A percentile compares a stretch with the other conserved stretches of the same genome.
phyloP scores from a whole-genome alignment of 64 coral and sea anemone genomes.

The Platygyra sinensis region DNA sequence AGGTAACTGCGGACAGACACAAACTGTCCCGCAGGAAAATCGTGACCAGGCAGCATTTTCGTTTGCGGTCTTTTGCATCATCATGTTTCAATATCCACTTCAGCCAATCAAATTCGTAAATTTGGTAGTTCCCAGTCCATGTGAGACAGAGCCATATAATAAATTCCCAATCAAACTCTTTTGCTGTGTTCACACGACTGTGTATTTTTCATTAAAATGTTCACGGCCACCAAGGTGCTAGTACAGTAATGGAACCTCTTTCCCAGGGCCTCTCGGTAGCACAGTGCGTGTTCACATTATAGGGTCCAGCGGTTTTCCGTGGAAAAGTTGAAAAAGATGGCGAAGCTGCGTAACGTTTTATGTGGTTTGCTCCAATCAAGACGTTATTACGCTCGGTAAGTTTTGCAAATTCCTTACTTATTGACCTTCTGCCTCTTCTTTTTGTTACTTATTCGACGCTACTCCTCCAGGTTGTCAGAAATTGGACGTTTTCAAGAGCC shows the following conservation, averaged over 20 bases:
- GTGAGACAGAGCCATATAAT: too few relatives aligned
- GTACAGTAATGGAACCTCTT: not conserved
- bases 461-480: conserved; percentile 76
- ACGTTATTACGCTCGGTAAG: conserved; percentile 53
- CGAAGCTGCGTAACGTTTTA: conserved; percentile 30
- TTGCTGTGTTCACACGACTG: too few relatives aligned
- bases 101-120: too few relatives aligned
- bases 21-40: too few relatives aligned
- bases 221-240: too few relatives aligned
- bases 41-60: too few relatives aligned
- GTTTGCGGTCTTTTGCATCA: too few relatives aligned
- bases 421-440: not conserved
- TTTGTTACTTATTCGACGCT: not conserved
- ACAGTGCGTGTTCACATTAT: not conserved
- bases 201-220: too few relatives aligned
- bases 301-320: not conserved
- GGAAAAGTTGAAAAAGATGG: conserved; percentile 33
- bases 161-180: too few relatives aligned
- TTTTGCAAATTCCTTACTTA: not conserved
- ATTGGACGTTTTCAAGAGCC: conserved; percentile 96
- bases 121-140: too few relatives aligned
- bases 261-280: not conserved
- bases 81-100: too few relatives aligned
- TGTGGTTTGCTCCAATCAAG: conserved; percentile 36
- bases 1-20: too few relatives aligned